Base-by-base conservation (phyloP, 2,797 vertebrate genomes). In the Catharus ustulatus region DNA sequence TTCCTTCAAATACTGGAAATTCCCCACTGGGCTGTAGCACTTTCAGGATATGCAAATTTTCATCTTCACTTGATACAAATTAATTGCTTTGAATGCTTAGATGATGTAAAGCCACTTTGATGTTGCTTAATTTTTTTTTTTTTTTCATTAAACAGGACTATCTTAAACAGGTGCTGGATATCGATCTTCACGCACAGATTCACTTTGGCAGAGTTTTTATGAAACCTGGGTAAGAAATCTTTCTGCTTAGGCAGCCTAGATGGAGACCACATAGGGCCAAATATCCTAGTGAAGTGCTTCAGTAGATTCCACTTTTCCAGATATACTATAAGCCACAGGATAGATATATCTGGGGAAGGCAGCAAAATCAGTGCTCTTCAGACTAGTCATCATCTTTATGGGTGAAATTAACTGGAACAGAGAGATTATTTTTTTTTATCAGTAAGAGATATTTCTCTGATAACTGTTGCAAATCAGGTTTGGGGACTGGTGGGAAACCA, bases 181-280 rank as follows among this genome's bases (percentile, higher is more conserved):
- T 99, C 88, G 99, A 99, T 96, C 99, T 99, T 95, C 99, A 99
- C 24, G 99, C 99, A 97, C 99, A 99, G 97, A 99, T 99, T 97
- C 99, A 99, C 97, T 99, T 99, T 97, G 99, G 99, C 96, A 98
- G 99, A 96, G 99, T 99, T 97, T 99, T 99, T 97, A 99, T 99
- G 99, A 99, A 99, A 97, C 99, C 99, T 96, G 99, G 98, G 98
- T 99, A 98, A 98, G 98, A 95, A 96, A 96, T 96, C 66, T 87
- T 95, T 93, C 64, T 73, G 32, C 48, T 71, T 77, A 57, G 66
- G 62, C 54, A 87, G 51, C 30, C 20, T n/a, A 30, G 40, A 29
- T 73, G 48, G 71, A 77, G 45, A 43, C 32, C 79, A 1, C 59
- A 67, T 62, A 48, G 32, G 40, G 49, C 64, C 40, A 77, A 68